A percentile compares a stretch with the other conserved stretches of the same genome.
phyloP scores from a whole-genome alignment of 2,113 vertebrate genomes.

The Danio rerio region DNA sequence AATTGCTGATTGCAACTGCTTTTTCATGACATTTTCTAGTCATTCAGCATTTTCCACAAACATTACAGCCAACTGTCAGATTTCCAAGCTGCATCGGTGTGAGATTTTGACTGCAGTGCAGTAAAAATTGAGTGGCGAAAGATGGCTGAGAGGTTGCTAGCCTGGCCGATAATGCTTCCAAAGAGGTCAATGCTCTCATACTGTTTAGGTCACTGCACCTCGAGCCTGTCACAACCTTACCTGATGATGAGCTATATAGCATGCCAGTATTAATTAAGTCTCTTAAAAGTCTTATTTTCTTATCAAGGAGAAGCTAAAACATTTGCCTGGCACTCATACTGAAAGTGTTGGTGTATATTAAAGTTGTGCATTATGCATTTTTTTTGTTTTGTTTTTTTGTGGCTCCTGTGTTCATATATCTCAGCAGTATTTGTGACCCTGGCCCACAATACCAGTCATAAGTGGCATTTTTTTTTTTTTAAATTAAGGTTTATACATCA shows the following conservation, averaged over 20 bases:
- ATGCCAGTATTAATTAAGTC: too few relatives aligned
- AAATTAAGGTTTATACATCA: too few relatives aligned
- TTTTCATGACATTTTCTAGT: constrained; percentile 10
- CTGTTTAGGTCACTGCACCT: constrained; percentile 37
- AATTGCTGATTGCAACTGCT: background rate
- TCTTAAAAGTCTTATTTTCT: background rate
- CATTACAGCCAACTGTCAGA: constrained; percentile 20
- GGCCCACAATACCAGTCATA: too few relatives aligned
- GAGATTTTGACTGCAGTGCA: constrained; percentile 37
- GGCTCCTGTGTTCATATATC: background rate
- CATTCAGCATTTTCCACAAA: constrained; percentile 15
- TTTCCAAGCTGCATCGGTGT: constrained; percentile 19
- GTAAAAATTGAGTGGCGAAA: background rate
- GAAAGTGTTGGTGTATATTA: background rate
- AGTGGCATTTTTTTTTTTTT: too few relatives aligned
- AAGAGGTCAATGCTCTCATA: constrained; percentile 31
- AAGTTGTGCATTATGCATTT: background rate
- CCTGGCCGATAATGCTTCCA: background rate
- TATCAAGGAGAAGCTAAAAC: background rate
- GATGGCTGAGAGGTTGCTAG: constrained; percentile 14
- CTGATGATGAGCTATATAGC: background rate
- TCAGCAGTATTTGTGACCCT: background rate
- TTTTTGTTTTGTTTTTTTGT: background rate
- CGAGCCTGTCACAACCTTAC: background rate
- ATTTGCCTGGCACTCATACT: background rate